Conservation (phyloP, 23 tunicate species). For the Ascidia mentula region DNA sequence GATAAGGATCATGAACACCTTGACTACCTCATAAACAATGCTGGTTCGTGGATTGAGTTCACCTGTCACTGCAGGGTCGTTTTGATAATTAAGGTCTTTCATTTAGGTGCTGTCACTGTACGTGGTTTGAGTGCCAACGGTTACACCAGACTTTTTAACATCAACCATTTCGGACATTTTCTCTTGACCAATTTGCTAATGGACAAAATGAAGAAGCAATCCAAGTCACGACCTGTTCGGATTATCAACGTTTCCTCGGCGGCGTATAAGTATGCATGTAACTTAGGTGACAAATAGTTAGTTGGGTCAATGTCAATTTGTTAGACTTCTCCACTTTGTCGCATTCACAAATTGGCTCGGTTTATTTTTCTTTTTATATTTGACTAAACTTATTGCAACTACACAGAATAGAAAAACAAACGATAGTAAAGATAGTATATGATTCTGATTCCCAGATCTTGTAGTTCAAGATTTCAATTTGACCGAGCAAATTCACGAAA, state of each 20-base stretch:
- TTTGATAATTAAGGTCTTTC: not conserved
- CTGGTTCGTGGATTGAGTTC: slow-evolving; percentile 17
- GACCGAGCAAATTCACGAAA: no score
- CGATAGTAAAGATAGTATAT: no score
- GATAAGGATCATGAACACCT: slow-evolving; percentile 12
- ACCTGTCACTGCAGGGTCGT: no score
- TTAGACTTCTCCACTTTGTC: no score
- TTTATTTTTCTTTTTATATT: no score
- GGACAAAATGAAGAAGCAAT: slow-evolving; percentile 38
- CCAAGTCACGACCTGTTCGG: slow-evolving; percentile 20
- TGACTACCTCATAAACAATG: slow-evolving; percentile 37
- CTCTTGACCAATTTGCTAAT: slow-evolving; percentile 44
- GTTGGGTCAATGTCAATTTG: no score
- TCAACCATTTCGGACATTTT: slow-evolving; percentile 62
- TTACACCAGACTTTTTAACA: slow-evolving; percentile 26
- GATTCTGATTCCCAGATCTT: no score
- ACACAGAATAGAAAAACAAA: no score
- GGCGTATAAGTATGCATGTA: slow-evolving; percentile 30
- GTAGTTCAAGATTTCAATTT: no score
- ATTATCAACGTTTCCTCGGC: slow-evolving; percentile 31
- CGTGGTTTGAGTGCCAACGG: slow-evolving; percentile 26
- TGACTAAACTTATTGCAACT: no score
- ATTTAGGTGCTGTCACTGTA: slow-evolving; percentile 31
- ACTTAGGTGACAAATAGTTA: no score
- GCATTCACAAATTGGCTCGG: no score